These are phyloP conservation scores for Mastacembelus armatus DNA, from an alignment of 2,797 vertebrate genomes.

Conservation along the genomic window DNA sequence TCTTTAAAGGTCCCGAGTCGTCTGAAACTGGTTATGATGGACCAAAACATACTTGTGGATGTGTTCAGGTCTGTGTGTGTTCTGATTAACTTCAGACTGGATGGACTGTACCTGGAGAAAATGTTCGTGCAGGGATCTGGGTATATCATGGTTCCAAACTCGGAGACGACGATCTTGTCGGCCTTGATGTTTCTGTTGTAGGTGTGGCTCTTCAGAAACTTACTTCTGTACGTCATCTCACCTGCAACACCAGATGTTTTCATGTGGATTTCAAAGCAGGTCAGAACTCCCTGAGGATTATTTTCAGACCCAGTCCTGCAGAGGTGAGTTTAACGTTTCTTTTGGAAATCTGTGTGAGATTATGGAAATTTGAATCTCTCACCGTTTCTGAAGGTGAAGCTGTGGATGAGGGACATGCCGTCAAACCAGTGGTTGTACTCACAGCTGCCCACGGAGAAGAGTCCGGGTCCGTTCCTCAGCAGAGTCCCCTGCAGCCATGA, in stretches of 20 bases:
- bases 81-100: too few relatives aligned
- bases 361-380: too few relatives aligned
- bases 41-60: too few relatives aligned
- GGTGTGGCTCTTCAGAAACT: constrained; percentile 90
- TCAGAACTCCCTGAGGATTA: neutral
- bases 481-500: constrained; percentile 91
- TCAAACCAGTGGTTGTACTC: constrained; percentile 97
- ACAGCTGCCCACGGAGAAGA: constrained; percentile 88
- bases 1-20: neutral
- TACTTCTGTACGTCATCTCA: constrained; percentile 92
- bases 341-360: neutral
- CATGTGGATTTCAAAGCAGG: neutral
- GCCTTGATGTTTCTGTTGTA: constrained; percentile 88
- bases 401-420: constrained; percentile 92
- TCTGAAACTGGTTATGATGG: too few relatives aligned
- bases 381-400: constrained; percentile 92
- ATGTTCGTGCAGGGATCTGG: constrained; percentile 97
- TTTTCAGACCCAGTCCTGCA: neutral
- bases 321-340: neutral
- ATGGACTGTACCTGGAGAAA: constrained; percentile 88
- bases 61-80: too few relatives aligned
- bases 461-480: constrained; percentile 92
- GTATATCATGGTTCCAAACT: constrained; percentile 96
- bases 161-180: constrained; percentile 91
- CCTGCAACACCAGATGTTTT: constrained; percentile 77